Evolutionary conservation across 2,888 invertebrate genomes (phyloP), one percentile per base, ranked within the genome.

Genomic region (Prosopocoilus inquinatus): DNA sequence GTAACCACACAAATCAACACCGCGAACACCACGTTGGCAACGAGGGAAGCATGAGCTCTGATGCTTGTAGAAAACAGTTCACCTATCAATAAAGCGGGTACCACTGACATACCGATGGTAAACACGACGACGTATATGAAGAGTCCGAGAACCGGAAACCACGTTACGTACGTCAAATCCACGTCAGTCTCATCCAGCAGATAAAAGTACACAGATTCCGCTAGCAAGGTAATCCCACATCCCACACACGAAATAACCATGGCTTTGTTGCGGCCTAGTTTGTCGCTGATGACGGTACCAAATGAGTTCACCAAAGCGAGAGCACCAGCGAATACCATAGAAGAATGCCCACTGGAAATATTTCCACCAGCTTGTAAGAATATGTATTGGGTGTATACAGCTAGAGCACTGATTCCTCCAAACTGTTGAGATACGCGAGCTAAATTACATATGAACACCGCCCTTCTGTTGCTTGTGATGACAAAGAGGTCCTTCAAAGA

Each of bases 101-200:
- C 61, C 7, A 70, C 62, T 2, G 67, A 67, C n/a, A 71, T 49
- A 9, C 72, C 73, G 2, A 50, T 12, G 12, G 65, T 64, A 52
- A 59, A 70, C n/a, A 62, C 58, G 12, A 67, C 34, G 2, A 71
- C 54, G 53, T 64, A 75, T 1, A 63, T 8, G 1, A 72, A 54
- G 65, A 75, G 64, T n/a, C 70, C 70, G 3, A 64, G 63, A 3
- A 74, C 39, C 3, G 75, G 75, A 49, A 75, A 56, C 72, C 72
- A 74, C 3, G 63, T 60, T 0, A 68, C 20, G 3, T 16, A 11
- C 3, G 59, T 51, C 3, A 69, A 32, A 60, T 71, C 67, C 3
- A 66, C 36, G 11, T 59, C 51, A 2, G 58, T 44, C 13, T 62
- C 36, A 34, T 60, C 50, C 49, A 65, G 61, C 2, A 71, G 16